phyloP scores from a whole-genome alignment of 1,140 invertebrate genomes.

The Sesamia nonagrioides region DNA sequence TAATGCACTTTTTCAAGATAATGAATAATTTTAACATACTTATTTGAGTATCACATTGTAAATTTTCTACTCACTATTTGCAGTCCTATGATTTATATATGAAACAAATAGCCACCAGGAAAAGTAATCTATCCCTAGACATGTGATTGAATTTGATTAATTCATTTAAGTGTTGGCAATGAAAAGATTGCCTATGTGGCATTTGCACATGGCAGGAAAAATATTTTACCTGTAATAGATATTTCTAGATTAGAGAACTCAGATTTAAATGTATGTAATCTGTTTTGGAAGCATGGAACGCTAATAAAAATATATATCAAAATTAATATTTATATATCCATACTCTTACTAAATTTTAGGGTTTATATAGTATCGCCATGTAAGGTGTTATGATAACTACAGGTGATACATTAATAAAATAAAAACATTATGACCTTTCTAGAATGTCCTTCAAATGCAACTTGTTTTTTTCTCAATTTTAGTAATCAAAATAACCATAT shows the following conservation, averaged over 20 bases:
- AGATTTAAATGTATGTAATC: background rate
- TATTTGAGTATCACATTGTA: background rate
- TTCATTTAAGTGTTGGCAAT: background rate
- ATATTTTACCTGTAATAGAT: background rate
- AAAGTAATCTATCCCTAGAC: background rate
- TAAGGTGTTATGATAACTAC: background rate
- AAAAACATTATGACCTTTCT: slow-evolving; percentile 65
- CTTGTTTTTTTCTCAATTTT: slow-evolving; percentile 30
- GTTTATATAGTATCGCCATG: background rate
- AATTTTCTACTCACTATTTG: background rate
- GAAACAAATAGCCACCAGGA: too few species aligned
- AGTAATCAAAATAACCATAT: background rate
- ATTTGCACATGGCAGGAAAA: slow-evolving; percentile 19
- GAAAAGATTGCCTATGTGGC: slow-evolving; percentile 29
- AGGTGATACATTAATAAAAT: slow-evolving; percentile 26
- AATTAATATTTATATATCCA: background rate
- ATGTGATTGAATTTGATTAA: background rate
- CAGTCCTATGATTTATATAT: background rate
- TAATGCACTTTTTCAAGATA: slow-evolving; percentile 1
- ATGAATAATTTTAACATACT: background rate
- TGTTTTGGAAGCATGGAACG: background rate
- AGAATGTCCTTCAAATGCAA: slow-evolving; percentile 62
- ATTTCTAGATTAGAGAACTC: background rate
- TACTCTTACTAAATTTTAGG: background rate
- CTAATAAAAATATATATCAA: background rate